Evolutionary conservation across 2,113 vertebrate species (phyloP).

Genomic region (Corynorhinus townsendii): DNA sequence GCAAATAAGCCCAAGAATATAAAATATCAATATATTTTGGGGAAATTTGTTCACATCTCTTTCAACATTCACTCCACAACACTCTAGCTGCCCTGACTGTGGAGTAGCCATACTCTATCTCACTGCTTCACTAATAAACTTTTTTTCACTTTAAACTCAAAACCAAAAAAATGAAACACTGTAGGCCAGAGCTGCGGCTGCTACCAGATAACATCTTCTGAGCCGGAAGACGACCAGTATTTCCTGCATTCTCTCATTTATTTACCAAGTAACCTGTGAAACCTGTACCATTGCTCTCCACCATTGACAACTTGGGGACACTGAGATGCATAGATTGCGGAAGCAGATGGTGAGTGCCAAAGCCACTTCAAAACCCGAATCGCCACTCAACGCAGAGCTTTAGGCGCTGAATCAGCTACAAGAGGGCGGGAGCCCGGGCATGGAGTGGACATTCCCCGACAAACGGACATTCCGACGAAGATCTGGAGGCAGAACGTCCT

Average conservation of each 20-base stretch:
- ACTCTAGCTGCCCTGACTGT: neutral
- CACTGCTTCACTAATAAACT: neutral
- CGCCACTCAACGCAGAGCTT: neutral
- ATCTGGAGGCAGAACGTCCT: fast-evolving
- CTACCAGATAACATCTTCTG: neutral
- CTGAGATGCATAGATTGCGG: no score
- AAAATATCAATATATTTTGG: neutral
- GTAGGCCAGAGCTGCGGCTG: neutral
- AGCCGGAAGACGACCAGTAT: neutral
- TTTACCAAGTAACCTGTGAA: no score
- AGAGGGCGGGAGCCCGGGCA: no score
- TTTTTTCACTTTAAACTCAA: neutral
- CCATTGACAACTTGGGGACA: no score
- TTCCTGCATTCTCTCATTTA: no score
- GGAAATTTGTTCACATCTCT: neutral
- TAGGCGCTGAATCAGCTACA: neutral
- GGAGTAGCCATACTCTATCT: neutral
- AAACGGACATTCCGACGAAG: neutral
- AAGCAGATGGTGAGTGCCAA: no score
- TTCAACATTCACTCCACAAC: neutral
- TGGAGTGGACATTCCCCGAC: no score
- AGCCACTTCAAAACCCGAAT: no score
- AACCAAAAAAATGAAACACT: neutral
- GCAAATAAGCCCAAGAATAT: neutral
- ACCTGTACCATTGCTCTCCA: no score